Base-by-base conservation (phyloP, 2,797 vertebrate genomes). In the Tokudaia muenninki region DNA sequence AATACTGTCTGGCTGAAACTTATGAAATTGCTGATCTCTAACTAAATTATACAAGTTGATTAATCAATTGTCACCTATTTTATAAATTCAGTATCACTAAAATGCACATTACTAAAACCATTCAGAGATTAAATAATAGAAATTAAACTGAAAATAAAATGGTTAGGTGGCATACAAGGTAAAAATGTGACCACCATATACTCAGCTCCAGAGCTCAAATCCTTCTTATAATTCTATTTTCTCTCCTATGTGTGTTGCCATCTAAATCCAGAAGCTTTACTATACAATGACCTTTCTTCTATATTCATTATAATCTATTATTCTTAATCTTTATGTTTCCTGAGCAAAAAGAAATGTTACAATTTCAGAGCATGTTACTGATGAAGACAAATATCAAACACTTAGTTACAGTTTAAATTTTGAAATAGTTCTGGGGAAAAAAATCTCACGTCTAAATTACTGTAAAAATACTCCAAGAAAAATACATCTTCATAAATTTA, bases 391-490 rank as follows among this genome's bases (percentile, higher is more conserved):
- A 90, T 77, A 47, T 7, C 47, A 94, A 5, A 9, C 37, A 89
- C 81, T 84, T 80, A 84, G n/a, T 92, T 84, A 81, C 12, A 74
- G 86, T 78, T 91, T 91, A 88, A 81, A 17, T 91, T 94, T 84
- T 86, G 41, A 96, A 91, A 74, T 37, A 88, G 34, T 59, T 88
- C 34, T 67, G 55, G 59, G 34, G 19, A 77, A 75, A 70, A 77
- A 70, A 63, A 63, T 47, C 22, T 17, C 34, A 94, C 14, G 61
- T 83, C 21, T 88, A 96, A 91, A 92, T 94, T 50, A 88, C 81
- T 77, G 4, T 8, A 63, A 77, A 80, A 88, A 55, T 78, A 92
- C 26, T 79, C 13, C 44, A 57, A 78, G 81, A 52, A 88, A 96
- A 96, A 91, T 81, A 11, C 50, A 41, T 7, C 9, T 79, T 19